Conservation (phyloP, 2,113 vertebrate genomes). For the Symphodus melops region DNA sequence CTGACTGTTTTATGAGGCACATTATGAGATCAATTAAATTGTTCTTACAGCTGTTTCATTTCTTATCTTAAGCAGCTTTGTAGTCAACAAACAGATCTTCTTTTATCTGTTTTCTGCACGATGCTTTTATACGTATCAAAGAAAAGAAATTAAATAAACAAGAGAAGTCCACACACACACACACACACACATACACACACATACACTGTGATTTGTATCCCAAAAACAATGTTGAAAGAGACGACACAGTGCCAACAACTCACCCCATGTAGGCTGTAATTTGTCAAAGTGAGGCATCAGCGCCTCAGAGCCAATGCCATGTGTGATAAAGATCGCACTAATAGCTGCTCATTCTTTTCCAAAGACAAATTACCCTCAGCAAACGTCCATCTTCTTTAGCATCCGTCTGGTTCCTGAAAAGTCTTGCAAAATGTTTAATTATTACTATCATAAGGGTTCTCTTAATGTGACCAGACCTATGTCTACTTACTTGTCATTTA, state of each 20-base stretch:
- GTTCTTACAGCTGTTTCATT: not conserved
- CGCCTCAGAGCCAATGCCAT: constrained; percentile 36
- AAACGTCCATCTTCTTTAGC: constrained; percentile 17
- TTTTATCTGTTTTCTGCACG: not conserved
- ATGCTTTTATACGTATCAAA: not conserved
- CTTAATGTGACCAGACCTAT: not conserved
- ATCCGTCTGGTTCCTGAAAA: not conserved
- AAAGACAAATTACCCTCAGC: constrained; percentile 39
- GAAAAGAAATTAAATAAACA: constrained; percentile 15
- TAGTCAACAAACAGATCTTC: not conserved
- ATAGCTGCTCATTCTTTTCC: constrained; percentile 55
- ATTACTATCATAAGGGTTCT: not conserved
- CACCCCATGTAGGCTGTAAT: constrained; percentile 33
- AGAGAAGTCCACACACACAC: constrained; percentile 15
- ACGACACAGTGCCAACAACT: constrained; percentile 40
- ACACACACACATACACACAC: no score
- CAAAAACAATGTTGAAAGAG: constrained; percentile 36
- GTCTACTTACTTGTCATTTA: not conserved
- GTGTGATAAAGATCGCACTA: constrained; percentile 57
- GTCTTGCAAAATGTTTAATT: not conserved
- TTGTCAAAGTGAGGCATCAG: constrained; percentile 56
- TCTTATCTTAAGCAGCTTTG: not conserved
- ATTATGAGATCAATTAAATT: no score
- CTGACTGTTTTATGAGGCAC: no score
- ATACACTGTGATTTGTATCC: constrained; percentile 27